A percentile compares a stretch with the other conserved stretches of the same genome.
Conservation (phyloP, 2,888 invertebrate species). For the Ochlodes sylvanus region DNA sequence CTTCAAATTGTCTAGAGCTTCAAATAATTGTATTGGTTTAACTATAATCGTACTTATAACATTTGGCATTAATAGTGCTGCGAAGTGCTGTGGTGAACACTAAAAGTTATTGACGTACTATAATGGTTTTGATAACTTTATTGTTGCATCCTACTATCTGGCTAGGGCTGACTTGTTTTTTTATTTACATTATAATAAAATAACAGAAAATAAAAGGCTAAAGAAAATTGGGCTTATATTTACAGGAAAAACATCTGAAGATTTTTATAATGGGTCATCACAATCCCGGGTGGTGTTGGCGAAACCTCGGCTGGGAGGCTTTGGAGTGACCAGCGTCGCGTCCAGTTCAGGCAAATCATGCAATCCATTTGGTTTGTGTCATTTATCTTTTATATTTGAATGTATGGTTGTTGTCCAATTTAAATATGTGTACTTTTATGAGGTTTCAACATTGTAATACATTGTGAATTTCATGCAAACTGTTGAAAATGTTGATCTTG, state of each 20-base stretch:
- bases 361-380: slow-evolving; percentile 70
- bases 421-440: no score
- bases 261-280: slow-evolving; percentile 71
- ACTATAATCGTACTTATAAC: neutral
- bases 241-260: slow-evolving; percentile 71
- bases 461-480: no score
- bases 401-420: no score
- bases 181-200: neutral
- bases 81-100: no score
- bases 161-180: no score
- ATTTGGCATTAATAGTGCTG: no score
- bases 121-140: no score
- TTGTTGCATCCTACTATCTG: no score
- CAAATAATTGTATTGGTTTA: neutral
- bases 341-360: slow-evolving; percentile 69
- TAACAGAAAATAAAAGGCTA: neutral
- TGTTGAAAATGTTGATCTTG: neutral
- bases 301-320: slow-evolving; percentile 75
- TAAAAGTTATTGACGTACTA: no score
- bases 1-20: neutral
- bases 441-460: no score
- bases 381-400: neutral
- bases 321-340: slow-evolving; percentile 69
- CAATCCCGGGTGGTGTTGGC: slow-evolving; percentile 75
- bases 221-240: slow-evolving; percentile 19